A percentile compares a stretch with the other conserved stretches of the same genome.
phyloP scores from a whole-genome alignment of 1,140 invertebrate species.

The Orius insidiosus region DNA sequence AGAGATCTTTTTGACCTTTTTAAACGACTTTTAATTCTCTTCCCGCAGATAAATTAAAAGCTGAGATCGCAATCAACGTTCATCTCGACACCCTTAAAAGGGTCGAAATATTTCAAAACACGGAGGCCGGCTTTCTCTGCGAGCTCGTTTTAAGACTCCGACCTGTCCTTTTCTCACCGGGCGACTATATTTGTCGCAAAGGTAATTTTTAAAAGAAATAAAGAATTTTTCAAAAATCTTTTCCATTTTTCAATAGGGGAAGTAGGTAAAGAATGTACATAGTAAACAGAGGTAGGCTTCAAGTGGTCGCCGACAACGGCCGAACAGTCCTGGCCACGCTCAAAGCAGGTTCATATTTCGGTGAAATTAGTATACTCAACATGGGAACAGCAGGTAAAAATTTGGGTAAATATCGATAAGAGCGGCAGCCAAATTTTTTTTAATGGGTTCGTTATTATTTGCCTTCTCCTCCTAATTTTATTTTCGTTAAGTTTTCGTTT shows the following conservation, averaged over 20 bases:
- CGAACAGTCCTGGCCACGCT: slow-evolving; percentile 91
- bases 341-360: slow-evolving; percentile 96
- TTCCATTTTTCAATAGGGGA: slow-evolving; percentile 51
- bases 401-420: slow-evolving; percentile 68
- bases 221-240: no score
- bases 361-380: slow-evolving; percentile 98
- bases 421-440: slow-evolving; percentile 16
- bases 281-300: slow-evolving; percentile 89
- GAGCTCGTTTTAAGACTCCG: slow-evolving; percentile 84
- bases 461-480: slow-evolving; percentile 20
- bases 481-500: slow-evolving; percentile 6
- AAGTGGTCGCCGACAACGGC: slow-evolving; percentile 93
- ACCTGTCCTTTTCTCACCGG: slow-evolving; percentile 92
- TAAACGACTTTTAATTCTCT: slow-evolving; percentile 12
- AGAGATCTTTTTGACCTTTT: background rate
- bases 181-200: slow-evolving; percentile 97
- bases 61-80: slow-evolving; percentile 97
- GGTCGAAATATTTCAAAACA: slow-evolving; percentile 98
- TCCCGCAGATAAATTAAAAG: slow-evolving; percentile 79
- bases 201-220: slow-evolving; percentile 37
- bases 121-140: slow-evolving; percentile 94
- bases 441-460: slow-evolving; percentile 15
- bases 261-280: slow-evolving; percentile 99
- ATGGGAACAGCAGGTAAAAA: slow-evolving; percentile 98
- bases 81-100: slow-evolving; percentile 93